Evolutionary conservation across 2,113 vertebrate genomes (phyloP), one percentile per base, ranked within the genome.

Genomic region (Pavo muticus): DNA sequence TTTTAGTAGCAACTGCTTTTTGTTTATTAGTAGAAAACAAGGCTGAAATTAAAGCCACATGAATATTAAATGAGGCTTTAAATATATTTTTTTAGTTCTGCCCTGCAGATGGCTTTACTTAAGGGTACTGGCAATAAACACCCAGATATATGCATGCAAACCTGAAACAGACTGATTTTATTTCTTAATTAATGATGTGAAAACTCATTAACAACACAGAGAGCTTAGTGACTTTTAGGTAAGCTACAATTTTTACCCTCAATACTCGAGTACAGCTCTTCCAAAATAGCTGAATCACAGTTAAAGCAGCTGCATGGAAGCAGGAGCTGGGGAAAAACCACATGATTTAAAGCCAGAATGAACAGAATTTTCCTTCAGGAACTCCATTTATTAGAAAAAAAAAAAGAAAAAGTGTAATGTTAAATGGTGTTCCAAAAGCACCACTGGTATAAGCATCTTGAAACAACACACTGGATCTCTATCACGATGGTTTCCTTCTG

Each of bases 21-120:
- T 93, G 61, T 94, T 93, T 94, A 52, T 70, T 89, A 77, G 68
- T 54, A 50, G 27, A 69, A 93, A 94, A 77, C 48, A 88, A 45
- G 10, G 50, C 20, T 74, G 73, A 88, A 78, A 48, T 70, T 78
- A 84, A 93, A 90, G 73, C 45, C 37, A 57, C 40, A 78, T 90
- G 44, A 86, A 95, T 91, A 90, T 78, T 91, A 93, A 88, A 91
- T 48, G 23, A 90, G 44, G 19, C 11, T 92, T 95, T 94, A 85
- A 90, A 81, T 91, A 92, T 54, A 73, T 75, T 78, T 73, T 93
- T 82, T 50, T n/a, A 92, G 71, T n/a, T 50, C 56, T 70, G 32
- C 63, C 60, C n/a, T 52, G 14, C 44, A 68, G 56, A 68, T 67
- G 45, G 20, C 79, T 95, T 91, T 80, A 74, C 61, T 84, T 74